Conservation (phyloP, 2,888 invertebrate species). For the Cryptophagus acutangulus region DNA sequence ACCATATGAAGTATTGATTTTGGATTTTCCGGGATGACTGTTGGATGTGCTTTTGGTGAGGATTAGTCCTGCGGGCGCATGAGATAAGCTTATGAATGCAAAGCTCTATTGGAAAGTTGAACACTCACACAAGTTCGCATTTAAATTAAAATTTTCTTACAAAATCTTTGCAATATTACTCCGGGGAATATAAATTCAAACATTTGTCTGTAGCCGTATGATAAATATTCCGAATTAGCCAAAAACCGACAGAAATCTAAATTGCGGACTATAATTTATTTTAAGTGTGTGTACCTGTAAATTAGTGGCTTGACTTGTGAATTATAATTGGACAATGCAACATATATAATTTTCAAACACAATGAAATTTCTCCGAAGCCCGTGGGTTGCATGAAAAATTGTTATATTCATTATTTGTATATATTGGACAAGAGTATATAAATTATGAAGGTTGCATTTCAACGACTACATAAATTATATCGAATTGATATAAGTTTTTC, state of each 20-base stretch:
- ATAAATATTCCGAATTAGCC: not conserved
- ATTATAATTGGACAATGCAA: too few relatives aligned
- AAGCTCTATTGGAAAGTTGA: conserved; percentile 34
- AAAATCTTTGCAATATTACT: not conserved
- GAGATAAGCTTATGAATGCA: conserved; percentile 38
- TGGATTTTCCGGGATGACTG: conserved; percentile 29
- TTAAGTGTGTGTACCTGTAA: too few relatives aligned
- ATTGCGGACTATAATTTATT: too few relatives aligned
- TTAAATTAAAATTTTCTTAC: conserved; percentile 6
- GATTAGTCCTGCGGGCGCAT: conserved; percentile 36
- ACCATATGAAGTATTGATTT: conserved; percentile 36
- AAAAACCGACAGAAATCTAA: not conserved
- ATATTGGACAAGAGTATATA: not conserved
- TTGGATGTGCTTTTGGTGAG: conserved; percentile 34
- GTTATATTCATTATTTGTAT: conserved; percentile 5
- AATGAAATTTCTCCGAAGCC: too few relatives aligned
- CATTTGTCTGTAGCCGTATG: not conserved
- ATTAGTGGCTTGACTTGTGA: too few relatives aligned
- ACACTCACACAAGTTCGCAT: conserved; percentile 19
- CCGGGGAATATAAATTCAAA: not conserved
- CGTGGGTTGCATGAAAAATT: conserved; percentile 7
- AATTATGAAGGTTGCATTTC: conserved; percentile 6
- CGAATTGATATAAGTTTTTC: conserved; percentile 7
- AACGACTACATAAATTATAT: conserved; percentile 5
- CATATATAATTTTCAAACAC: too few relatives aligned